Conservation (phyloP, 2,888 invertebrate species). For the Cantharis rufa region DNA sequence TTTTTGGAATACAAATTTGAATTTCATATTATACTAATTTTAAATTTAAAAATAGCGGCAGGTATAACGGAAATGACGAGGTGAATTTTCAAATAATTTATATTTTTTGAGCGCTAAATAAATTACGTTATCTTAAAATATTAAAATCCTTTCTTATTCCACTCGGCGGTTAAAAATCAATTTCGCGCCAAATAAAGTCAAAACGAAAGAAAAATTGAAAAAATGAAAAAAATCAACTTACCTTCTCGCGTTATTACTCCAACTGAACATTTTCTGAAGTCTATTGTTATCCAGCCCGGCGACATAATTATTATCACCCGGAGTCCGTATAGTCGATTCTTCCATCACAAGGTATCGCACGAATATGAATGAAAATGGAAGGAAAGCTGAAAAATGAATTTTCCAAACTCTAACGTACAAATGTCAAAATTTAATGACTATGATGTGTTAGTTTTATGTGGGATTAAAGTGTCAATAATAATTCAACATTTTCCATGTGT, state of each 20-base stretch:
- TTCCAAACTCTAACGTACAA: not conserved
- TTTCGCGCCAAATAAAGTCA: no score
- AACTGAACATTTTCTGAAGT: conserved; percentile 42
- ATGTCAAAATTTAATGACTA: not conserved
- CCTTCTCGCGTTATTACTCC: conserved; percentile 44
- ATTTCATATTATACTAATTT: not conserved
- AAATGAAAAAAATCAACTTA: conserved; percentile 31
- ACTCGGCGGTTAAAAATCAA: no score
- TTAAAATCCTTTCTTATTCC: no score
- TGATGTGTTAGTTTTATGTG: not conserved
- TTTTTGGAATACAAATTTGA: not conserved
- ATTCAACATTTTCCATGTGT: not conserved
- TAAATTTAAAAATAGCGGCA: not conserved
- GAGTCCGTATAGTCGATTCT: not conserved
- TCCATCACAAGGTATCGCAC: not conserved
- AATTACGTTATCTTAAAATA: no score
- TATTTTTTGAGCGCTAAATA: no score
- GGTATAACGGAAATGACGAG: not conserved
- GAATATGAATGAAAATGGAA: not conserved
- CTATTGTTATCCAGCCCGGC: not conserved
- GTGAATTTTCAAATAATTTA: no score
- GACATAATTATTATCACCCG: not conserved
- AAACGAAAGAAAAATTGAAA: no score
- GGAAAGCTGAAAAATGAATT: not conserved
- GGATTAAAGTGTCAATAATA: not conserved